Conservation (phyloP, 92 coral and sea anemone species). For the Hydrozoanthus gracilis region DNA sequence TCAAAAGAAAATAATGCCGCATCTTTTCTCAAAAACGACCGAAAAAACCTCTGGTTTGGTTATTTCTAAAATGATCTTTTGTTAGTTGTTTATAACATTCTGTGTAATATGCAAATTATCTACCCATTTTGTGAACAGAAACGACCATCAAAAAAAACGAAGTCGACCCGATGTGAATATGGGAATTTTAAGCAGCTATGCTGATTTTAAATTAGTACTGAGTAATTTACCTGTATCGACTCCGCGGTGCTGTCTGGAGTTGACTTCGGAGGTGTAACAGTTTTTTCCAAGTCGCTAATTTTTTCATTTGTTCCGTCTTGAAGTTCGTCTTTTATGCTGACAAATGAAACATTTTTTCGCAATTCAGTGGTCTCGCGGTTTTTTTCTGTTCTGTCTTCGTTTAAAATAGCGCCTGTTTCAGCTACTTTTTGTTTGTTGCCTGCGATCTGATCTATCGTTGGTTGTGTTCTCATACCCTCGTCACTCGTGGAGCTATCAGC, state of each 20-base stretch:
- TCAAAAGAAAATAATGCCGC: neutral
- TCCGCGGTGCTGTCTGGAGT: constrained; percentile 16
- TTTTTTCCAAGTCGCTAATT: neutral
- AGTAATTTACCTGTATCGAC: constrained; percentile 37
- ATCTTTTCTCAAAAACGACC: neutral
- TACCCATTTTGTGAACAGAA: constrained; percentile 11
- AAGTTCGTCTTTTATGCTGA: constrained; percentile 32
- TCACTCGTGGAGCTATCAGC: constrained; percentile 1
- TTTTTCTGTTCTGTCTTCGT: constrained; percentile 15
- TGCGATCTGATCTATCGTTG: neutral
- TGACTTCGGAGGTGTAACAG: neutral
- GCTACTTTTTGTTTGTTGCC: neutral
- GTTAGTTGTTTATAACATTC: neutral
- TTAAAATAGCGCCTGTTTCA: neutral
- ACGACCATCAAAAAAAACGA: constrained; percentile 29
- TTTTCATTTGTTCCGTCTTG: constrained; percentile 11
- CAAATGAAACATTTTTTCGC: constrained; percentile 35
- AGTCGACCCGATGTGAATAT: constrained; percentile 22
- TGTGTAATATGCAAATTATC: constrained; percentile 36
- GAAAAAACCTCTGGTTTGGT: neutral
- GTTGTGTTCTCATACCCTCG: neutral
- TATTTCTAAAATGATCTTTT: neutral
- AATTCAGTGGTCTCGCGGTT: neutral
- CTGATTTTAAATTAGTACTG: constrained; percentile 6
- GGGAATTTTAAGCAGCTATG: constrained; percentile 39